Evolutionary conservation across 2,113 vertebrate genomes (phyloP).

Genomic region (Psilopogon haemacephalus): DNA sequence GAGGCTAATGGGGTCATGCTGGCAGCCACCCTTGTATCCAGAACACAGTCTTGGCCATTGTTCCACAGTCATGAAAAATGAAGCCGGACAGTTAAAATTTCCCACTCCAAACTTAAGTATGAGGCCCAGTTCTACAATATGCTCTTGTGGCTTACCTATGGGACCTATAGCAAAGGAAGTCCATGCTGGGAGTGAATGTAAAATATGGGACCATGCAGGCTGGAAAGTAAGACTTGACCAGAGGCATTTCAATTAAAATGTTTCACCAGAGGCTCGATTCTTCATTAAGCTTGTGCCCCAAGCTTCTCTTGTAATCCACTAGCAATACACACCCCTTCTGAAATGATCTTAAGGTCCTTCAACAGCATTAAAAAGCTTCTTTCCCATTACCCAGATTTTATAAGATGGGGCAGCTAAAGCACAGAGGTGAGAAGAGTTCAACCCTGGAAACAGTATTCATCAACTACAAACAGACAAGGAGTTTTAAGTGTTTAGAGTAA

Average conservation of each 20-base stretch:
- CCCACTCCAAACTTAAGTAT: not conserved
- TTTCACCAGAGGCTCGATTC: not conserved
- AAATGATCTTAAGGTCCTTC: not conserved
- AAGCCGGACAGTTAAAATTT: not conserved
- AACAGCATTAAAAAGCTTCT: not conserved
- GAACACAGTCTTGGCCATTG: not conserved
- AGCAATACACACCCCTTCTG: not conserved
- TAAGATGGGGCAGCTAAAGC: not conserved
- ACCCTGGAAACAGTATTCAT: not conserved
- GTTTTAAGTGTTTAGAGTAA: not conserved
- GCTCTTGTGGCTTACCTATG: not conserved
- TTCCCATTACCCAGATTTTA: not conserved
- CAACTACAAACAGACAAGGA: not conserved
- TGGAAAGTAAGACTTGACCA: not conserved
- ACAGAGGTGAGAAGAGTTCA: not conserved
- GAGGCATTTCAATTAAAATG: not conserved
- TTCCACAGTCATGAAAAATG: not conserved
- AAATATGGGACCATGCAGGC: not conserved
- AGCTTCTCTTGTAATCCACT: not conserved
- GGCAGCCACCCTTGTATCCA: not conserved
- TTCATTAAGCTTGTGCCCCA: not conserved
- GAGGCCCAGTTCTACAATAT: not conserved
- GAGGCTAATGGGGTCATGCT: not conserved
- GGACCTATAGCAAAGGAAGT: constrained; percentile 35
- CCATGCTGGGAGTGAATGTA: constrained; percentile 35